Conservation (phyloP, 1,140 invertebrate genomes). For the Drosophila navojoa region DNA sequence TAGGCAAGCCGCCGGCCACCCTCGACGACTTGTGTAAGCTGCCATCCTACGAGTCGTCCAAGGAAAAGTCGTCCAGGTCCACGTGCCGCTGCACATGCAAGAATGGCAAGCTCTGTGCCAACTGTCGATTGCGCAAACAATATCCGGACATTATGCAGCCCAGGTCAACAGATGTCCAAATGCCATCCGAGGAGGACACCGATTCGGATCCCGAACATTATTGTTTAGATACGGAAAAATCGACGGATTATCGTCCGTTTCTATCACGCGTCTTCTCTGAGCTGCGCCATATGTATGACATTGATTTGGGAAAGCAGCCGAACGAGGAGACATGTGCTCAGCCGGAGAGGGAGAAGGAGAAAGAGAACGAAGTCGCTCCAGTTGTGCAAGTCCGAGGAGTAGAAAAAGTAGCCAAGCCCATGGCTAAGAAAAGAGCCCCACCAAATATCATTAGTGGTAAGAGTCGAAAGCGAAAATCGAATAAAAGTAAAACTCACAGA, state of each 20-base stretch:
- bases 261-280: conserved; percentile 73
- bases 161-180: not conserved
- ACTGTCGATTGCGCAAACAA: conserved; percentile 66
- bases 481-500: conserved; percentile 37
- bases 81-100: conserved; percentile 63
- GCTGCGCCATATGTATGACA: conserved; percentile 63
- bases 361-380: no score
- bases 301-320: conserved; percentile 19
- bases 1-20: not conserved
- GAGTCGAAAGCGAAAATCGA: no score
- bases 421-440: no score
- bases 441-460: no score
- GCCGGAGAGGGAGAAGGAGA: no score
- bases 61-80: conserved; percentile 18
- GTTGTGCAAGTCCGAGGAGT: no score
- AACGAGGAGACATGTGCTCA: no score
- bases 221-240: no score
- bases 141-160: conserved; percentile 61
- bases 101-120: conserved; percentile 59
- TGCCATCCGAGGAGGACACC: not conserved
- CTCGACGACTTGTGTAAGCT: not conserved
- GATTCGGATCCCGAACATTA: not conserved
- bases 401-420: no score
- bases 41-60: not conserved
- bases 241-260: conserved; percentile 47